Conservation (phyloP, 2,113 vertebrate genomes). For the Ochotona curzoniae region DNA sequence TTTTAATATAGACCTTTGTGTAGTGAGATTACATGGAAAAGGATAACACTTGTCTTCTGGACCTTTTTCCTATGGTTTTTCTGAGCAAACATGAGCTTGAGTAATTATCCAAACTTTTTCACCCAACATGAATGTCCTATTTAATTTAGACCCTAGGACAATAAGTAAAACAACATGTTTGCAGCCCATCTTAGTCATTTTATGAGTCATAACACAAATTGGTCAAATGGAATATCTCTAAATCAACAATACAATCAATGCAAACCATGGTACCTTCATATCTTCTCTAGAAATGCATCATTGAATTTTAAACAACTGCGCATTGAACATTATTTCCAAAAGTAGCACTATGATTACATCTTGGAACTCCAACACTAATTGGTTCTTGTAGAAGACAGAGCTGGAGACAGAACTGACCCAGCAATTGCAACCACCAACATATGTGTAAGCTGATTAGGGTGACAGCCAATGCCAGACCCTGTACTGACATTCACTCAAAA, state of each 20-base stretch:
- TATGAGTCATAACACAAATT: conserved; percentile 9
- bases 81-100: conserved; percentile 21
- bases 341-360: not conserved
- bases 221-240: conserved; percentile 35
- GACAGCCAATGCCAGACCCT: too few relatives aligned
- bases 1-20: conserved; percentile 51
- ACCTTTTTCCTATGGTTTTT: conserved; percentile 33
- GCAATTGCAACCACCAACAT: too few relatives aligned
- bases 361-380: not conserved
- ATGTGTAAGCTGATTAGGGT: too few relatives aligned
- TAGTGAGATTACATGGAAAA: conserved; percentile 23
- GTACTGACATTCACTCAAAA: too few relatives aligned
- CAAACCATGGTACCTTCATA: not conserved
- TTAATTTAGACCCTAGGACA: conserved; percentile 10
- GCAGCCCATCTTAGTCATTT: not conserved
- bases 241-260: conserved; percentile 20
- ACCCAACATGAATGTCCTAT: conserved; percentile 11
- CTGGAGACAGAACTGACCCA: too few relatives aligned
- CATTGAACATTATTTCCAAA: not conserved
- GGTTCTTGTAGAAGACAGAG: not conserved
- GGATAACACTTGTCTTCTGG: conserved; percentile 41
- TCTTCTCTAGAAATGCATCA: not conserved
- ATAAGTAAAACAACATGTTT: not conserved
- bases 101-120: conserved; percentile 18
- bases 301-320: not conserved